A percentile compares a stretch with the other conserved stretches of the same genome.
phyloP scores from a whole-genome alignment of 2,888 invertebrate species.

The Epinotia bilunana region DNA sequence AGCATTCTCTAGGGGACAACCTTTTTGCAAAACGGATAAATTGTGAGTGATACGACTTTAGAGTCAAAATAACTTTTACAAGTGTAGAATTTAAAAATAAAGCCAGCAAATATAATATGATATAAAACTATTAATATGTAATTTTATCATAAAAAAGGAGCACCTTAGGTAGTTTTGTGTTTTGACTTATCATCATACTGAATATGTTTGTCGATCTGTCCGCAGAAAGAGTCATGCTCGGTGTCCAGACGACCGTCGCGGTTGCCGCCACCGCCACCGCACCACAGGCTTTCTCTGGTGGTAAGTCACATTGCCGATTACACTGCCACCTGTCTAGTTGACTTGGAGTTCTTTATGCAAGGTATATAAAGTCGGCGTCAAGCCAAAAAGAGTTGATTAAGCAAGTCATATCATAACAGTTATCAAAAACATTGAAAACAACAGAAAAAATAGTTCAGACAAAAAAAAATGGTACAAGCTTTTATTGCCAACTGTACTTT shows the following conservation, averaged over 20 bases:
- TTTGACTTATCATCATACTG: not conserved
- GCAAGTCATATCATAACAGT: too few relatives aligned
- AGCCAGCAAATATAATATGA: not conserved
- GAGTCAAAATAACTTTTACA: too few relatives aligned
- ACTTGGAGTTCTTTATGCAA: not conserved
- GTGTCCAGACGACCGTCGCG: slow-evolving; percentile 79
- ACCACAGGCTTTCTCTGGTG: slow-evolving; percentile 80
- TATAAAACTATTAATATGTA: not conserved
- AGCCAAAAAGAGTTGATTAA: not conserved
- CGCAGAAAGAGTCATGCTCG: slow-evolving; percentile 77
- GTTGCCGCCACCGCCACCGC: slow-evolving; percentile 80
- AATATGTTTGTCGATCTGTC: slow-evolving; percentile 43
- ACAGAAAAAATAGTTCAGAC: too few relatives aligned
- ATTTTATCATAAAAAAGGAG: not conserved
- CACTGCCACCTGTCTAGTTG: not conserved
- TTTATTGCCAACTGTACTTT: too few relatives aligned
- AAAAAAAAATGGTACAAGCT: too few relatives aligned
- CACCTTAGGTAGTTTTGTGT: not conserved
- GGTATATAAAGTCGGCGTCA: not conserved
- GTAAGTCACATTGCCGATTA: slow-evolving; percentile 59
- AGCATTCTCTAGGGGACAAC: too few relatives aligned
- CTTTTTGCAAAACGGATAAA: too few relatives aligned
- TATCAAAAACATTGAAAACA: too few relatives aligned
- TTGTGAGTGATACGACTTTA: too few relatives aligned
- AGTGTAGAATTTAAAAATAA: too few relatives aligned